phyloP scores from a whole-genome alignment of 2,113 vertebrate genomes.

The Panthera leo region DNA sequence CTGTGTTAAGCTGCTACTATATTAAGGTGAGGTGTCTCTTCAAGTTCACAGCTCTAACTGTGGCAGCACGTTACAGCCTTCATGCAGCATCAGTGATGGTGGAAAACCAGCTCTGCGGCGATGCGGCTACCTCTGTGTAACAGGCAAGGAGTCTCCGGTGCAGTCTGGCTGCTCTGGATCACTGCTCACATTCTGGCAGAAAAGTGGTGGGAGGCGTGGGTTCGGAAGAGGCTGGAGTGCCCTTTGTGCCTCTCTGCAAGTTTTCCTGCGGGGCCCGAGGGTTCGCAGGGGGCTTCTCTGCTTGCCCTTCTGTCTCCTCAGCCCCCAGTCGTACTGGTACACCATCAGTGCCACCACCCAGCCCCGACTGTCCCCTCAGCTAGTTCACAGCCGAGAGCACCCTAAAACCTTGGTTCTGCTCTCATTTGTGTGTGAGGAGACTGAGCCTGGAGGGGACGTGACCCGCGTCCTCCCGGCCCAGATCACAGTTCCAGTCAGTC shows the following conservation, averaged over 20 bases:
- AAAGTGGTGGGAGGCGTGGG: neutral
- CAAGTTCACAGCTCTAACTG: slow-evolving; percentile 50
- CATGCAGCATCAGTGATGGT: neutral
- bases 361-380: neutral
- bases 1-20: slow-evolving; percentile 55
- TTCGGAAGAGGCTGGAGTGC: neutral
- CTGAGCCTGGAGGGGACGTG: neutral
- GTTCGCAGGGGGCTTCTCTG: fast-evolving
- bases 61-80: neutral
- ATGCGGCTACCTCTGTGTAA: fast-evolving
- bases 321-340: fast-evolving
- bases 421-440: neutral
- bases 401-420: neutral
- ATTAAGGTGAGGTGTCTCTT: slow-evolving; percentile 62
- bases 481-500: neutral
- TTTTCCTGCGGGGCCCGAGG: neutral
- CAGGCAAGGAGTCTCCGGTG: neutral
- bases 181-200: neutral
- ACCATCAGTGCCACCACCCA: neutral
- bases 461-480: neutral
- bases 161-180: neutral
- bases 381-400: neutral
- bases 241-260: neutral
- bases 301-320: neutral
- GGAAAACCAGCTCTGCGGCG: neutral